phyloP scores from a whole-genome alignment of 2,797 vertebrate genomes.

The Bufotes viridis region DNA sequence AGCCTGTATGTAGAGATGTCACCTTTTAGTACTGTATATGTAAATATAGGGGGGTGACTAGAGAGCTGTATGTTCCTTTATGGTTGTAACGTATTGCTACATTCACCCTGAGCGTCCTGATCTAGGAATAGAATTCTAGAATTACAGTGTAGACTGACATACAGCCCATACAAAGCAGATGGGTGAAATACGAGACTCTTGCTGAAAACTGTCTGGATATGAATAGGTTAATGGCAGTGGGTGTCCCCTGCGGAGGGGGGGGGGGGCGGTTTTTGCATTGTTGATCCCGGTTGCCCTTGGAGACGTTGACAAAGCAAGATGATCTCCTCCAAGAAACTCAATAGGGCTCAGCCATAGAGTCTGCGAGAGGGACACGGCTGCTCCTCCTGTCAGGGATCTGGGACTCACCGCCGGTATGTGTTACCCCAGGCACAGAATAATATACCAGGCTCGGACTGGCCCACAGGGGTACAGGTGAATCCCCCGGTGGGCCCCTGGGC shows the following conservation, averaged over 20 bases:
- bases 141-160: neutral
- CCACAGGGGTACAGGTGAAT: no score
- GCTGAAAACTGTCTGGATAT: neutral
- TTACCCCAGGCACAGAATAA: neutral
- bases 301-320: slow-evolving; percentile 19
- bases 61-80: no score
- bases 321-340: slow-evolving; percentile 57
- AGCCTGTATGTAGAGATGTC: no score
- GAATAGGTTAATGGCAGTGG: neutral
- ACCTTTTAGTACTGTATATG: no score
- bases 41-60: no score
- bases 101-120: neutral
- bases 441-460: no score
- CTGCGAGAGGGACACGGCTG: neutral
- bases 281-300: slow-evolving; percentile 58
- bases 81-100: neutral
- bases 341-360: slow-evolving; percentile 55
- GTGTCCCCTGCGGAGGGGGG: neutral
- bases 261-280: neutral
- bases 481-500: no score
- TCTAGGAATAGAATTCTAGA: neutral
- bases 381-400: neutral
- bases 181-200: neutral
- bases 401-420: slow-evolving; percentile 17
- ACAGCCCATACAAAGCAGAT: neutral